phyloP scores from a whole-genome alignment of 2,888 invertebrate species.

The Chaetoderma sp. region DNA sequence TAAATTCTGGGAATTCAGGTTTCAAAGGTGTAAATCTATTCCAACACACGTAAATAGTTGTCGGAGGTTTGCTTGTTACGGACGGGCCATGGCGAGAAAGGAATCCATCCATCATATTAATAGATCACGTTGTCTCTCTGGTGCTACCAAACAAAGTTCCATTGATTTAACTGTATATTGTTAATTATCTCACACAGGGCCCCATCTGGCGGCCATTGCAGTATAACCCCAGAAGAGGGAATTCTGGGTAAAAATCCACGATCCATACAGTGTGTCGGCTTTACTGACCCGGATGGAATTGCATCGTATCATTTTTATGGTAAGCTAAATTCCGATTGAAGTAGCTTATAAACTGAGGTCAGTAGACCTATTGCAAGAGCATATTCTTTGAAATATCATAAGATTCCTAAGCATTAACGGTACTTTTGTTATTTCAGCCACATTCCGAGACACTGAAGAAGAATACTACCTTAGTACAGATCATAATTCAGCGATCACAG shows the following conservation, averaged over 20 bases:
- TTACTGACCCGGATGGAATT: conserved; percentile 50
- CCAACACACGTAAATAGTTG: too few relatives aligned
- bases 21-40: too few relatives aligned
- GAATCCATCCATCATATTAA: too few relatives aligned
- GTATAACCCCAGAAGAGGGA: conserved; percentile 36
- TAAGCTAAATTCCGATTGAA: conserved; percentile 34
- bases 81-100: too few relatives aligned
- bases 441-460: conserved; percentile 21
- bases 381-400: too few relatives aligned
- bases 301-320: conserved; percentile 46
- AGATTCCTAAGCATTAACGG: too few relatives aligned
- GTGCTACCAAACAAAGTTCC: too few relatives aligned
- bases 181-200: too few relatives aligned
- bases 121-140: too few relatives aligned
- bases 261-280: conserved; percentile 39
- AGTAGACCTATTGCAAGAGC: neutral
- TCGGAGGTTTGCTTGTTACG: too few relatives aligned
- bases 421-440: conserved; percentile 36
- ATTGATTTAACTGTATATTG: too few relatives aligned
- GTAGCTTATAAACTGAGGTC: neutral
- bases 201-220: conserved; percentile 47
- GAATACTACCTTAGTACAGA: conserved; percentile 18
- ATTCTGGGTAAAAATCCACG: conserved; percentile 23
- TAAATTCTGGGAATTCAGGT: too few relatives aligned
- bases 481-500: neutral